These are phyloP conservation scores for Amphilophus citrinellus DNA, from an alignment of 2,113 vertebrate species.

Conservation along the genomic window DNA sequence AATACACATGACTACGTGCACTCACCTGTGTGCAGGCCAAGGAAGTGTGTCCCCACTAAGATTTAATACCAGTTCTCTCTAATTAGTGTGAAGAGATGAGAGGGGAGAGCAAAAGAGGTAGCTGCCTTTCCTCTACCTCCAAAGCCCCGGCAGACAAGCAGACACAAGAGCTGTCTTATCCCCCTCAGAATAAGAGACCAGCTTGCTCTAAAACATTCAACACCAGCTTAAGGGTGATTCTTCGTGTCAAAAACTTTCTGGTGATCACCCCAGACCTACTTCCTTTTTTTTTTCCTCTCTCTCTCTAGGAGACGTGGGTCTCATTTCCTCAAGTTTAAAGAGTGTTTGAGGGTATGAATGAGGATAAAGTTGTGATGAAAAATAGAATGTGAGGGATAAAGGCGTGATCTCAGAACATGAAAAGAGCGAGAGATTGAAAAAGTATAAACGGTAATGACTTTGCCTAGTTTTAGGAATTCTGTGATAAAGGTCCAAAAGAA, in stretches of 20 bases:
- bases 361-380: constrained; percentile 75
- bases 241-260: constrained; percentile 71
- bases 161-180: constrained; percentile 65
- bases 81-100: constrained; percentile 77
- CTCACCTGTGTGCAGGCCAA: constrained; percentile 35
- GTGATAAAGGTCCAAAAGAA: constrained; percentile 52
- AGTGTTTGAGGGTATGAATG: constrained; percentile 65
- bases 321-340: constrained; percentile 71
- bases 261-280: constrained; percentile 60
- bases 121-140: constrained; percentile 49
- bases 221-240: constrained; percentile 72
- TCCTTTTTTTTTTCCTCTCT: constrained; percentile 20
- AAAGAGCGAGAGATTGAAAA: constrained; percentile 58
- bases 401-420: constrained; percentile 57
- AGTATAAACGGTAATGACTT: constrained; percentile 62
- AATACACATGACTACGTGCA: constrained; percentile 11
- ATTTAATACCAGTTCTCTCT: constrained; percentile 61
- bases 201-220: constrained; percentile 72
- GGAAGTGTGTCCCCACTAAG: constrained; percentile 47
- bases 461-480: constrained; percentile 48
- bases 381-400: constrained; percentile 63
- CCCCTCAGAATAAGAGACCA: constrained; percentile 54
- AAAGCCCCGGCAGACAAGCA: constrained; percentile 70
- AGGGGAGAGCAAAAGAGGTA: constrained; percentile 66
- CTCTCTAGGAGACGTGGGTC: constrained; percentile 27